Base-by-base conservation (phyloP, 2,888 invertebrate species). In the Cephus pulcher region DNA sequence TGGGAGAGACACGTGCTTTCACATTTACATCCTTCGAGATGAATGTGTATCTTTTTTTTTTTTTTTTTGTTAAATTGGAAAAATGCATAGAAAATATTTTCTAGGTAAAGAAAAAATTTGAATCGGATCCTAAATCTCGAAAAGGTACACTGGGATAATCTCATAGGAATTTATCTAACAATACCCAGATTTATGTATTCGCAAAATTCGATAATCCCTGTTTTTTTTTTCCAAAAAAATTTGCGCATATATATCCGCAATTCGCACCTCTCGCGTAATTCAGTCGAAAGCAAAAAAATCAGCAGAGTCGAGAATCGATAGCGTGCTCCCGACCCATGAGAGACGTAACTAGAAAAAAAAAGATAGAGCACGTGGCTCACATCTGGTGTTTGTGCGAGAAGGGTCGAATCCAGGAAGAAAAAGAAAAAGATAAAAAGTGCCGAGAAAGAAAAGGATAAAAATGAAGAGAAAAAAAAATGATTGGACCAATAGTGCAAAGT, bases 291-390 rank as follows among this genome's bases (percentile, higher is more conserved):
- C 0, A 40, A 40, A 56, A 56, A 2, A 4, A 23, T 23, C 9
- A 9, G 9, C 9, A 23, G 23, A 56, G 2, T 23, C 56, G 23
- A 56, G 56, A 23, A 56, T 56, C 56, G 23, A 56, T 56, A 56
- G 23, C 56, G 6, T 56, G 56, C 56, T 56, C 56, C 23, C 23
- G 56, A 56, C 1, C 9, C 56, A 2, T 23, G 23, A 56, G 23
- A 56, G 23, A 9, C 23, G 56, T 23, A 23, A 56, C 56, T 56
- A 34, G 68, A 6, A 37, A 75, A 69, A 76, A 78, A 76, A 74
- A 37, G 78, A 79, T 34, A 75, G 37, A 75, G 80, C 84, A 83
- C 82, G 83, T 84, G 83, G 78, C 76, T 68, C 74, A 76, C 84
- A 83, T 83, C 76, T 84, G 82, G 79, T 74, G 75, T 37, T 81